Conservation (phyloP, 1,140 invertebrate species). For the Hetaerina americana region DNA sequence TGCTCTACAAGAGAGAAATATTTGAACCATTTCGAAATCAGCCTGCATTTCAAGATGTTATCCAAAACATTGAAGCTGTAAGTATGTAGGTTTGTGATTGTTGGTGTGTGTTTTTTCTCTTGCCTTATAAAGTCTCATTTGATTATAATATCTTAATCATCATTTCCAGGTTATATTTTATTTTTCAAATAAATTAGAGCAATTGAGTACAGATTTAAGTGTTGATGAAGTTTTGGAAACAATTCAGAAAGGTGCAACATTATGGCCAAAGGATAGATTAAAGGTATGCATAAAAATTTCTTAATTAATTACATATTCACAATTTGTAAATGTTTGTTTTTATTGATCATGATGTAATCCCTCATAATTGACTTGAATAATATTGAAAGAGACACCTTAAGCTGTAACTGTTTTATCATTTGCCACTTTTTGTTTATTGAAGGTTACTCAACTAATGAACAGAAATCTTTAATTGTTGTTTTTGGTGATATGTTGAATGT, state of each 20-base stretch:
- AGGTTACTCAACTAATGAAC: no score
- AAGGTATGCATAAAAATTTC: conserved; percentile 45
- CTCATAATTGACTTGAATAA: no score
- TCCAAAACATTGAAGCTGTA: conserved; percentile 93
- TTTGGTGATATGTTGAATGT: no score
- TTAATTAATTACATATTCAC: conserved; percentile 3
- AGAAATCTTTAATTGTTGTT: no score
- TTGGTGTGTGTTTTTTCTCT: no score
- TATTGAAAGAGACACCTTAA: no score
- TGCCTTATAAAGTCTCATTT: no score
- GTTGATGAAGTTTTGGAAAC: conserved; percentile 72
- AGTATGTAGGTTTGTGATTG: conserved; percentile 21
- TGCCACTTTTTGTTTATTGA: no score
- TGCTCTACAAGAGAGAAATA: conserved; percentile 85
- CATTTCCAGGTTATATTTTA: conserved; percentile 66
- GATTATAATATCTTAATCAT: no score
- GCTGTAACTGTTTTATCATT: no score
- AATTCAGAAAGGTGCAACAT: conserved; percentile 72
- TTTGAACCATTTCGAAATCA: conserved; percentile 80
- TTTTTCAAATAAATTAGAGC: conserved; percentile 68
- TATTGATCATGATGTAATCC: no score
- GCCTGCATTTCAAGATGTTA: conserved; percentile 85
- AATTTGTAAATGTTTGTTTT: no score
- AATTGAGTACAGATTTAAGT: conserved; percentile 51
- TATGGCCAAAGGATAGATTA: conserved; percentile 83